A percentile compares a stretch with the other conserved stretches of the same genome.
phyloP scores from a whole-genome alignment of 35 echinoderm and acorn worm genomes.

The Ophiothrix spiculata region DNA sequence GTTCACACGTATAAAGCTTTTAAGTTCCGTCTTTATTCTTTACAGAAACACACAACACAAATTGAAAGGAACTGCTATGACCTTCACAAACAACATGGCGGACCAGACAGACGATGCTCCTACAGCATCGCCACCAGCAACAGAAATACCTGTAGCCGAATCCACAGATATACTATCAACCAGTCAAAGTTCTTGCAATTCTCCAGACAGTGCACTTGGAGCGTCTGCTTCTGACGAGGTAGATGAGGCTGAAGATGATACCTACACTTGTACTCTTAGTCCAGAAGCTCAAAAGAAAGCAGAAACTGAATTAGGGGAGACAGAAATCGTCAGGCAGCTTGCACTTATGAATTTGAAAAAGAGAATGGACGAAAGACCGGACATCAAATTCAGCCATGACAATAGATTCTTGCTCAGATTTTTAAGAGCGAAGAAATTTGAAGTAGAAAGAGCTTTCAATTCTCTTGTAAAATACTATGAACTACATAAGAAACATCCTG shows the following conservation, averaged over 20 bases:
- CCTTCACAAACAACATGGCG: too few species aligned
- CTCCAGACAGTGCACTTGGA: neutral
- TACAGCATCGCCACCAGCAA: neutral
- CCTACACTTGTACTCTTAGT: constrained; percentile 68
- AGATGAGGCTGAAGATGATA: neutral
- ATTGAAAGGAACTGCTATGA: too few species aligned
- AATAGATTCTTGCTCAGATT: constrained; percentile 84
- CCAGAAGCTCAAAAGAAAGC: constrained; percentile 61
- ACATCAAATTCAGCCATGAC: constrained; percentile 77
- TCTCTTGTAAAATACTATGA: constrained; percentile 93
- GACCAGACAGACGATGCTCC: neutral
- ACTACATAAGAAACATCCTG: constrained; percentile 79
- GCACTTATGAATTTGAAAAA: constrained; percentile 58
- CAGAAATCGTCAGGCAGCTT: constrained; percentile 41
- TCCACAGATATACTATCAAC: neutral
- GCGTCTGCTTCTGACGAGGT: constrained; percentile 36
- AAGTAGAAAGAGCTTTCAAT: constrained; percentile 80
- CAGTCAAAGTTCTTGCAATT: neutral
- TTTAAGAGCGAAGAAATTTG: constrained; percentile 93
- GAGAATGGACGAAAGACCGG: constrained; percentile 65
- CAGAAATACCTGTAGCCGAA: neutral
- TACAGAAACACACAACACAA: too few species aligned
- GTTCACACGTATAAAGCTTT: too few species aligned
- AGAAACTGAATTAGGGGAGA: constrained; percentile 88
- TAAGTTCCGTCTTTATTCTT: too few species aligned